Evolutionary conservation across 2,113 vertebrate species (phyloP).

Genomic region (Mesocricetus auratus): DNA sequence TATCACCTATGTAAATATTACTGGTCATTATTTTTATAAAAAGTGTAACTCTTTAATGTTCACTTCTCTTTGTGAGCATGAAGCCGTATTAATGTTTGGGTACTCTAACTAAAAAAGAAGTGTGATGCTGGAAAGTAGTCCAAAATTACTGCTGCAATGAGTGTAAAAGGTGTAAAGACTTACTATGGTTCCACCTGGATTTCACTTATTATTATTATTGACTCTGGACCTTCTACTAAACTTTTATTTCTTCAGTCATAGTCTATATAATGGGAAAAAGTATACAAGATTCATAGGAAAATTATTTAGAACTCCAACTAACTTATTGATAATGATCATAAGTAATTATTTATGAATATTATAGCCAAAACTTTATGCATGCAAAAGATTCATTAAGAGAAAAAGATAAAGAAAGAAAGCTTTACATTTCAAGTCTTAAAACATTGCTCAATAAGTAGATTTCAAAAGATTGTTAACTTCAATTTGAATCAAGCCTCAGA

Average conservation of each 20-base stretch:
- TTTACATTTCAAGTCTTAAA: neutral
- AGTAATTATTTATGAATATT: neutral
- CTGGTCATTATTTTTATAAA: neutral
- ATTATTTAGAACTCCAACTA: neutral
- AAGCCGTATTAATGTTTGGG: neutral
- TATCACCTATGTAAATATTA: neutral
- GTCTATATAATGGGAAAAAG: conserved; percentile 1
- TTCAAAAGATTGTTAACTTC: conserved; percentile 44
- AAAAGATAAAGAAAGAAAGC: neutral
- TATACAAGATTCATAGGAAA: neutral
- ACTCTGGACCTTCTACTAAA: neutral
- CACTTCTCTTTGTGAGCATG: neutral
- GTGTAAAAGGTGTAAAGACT: neutral
- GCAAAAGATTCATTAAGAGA: neutral
- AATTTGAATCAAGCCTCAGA: conserved; percentile 55
- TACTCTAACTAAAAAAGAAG: neutral
- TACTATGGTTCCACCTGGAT: neutral
- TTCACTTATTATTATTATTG: neutral
- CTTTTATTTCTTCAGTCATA: neutral
- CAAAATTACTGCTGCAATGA: neutral
- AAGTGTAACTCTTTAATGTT: neutral
- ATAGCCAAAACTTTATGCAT: neutral
- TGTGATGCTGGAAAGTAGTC: neutral
- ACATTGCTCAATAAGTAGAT: conserved; percentile 34
- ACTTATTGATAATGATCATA: neutral